Base-by-base conservation (phyloP, 2,113 vertebrate genomes). In the Rhinogobius similis region DNA sequence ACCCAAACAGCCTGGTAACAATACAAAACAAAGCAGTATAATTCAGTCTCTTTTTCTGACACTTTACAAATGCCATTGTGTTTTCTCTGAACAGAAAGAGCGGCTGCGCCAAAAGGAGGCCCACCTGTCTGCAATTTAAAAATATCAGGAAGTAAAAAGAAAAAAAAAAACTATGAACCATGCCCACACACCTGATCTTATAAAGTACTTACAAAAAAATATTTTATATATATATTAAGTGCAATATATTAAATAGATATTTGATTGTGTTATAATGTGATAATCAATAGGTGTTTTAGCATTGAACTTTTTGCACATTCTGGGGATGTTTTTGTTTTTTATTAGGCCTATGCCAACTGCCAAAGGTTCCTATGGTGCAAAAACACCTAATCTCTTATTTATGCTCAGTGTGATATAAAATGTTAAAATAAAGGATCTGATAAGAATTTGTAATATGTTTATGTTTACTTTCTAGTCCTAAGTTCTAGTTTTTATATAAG, bases 31-130 rank as follows among this genome's bases (percentile, higher is more conserved):
- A 8, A 55, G 18, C 5, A 9, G 1, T 29, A 29, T 21, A 52
- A 18, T 50, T n/a, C 18, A 20, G 16, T 46, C 4, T 6, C 14
- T 55, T 2, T 52, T 10, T 20, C 18, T n/a, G 52, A 53, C 4
- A 26, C 10, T 18, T 8, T n/a, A 29, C 61, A 21, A 66, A 6
- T 23, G 3, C 1, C 32, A 56, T 58, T 3, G 20, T 68, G 20
- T 24, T 61, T 75, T 63, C 75, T 82, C 69, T 65, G 80, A 89
- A 94, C 93, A 98, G 97, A 98, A 99, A 92, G 94, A 97, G 78
- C 93, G 94, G 77, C 88, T 98, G 58, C 95, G 96, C 53, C 96
- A 95, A 85, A 99, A 96, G 86, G 94, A 97, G 92, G 95, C 94
- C 65, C 94, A 59, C 41, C 88, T 94, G 80, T 78, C 90, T 73